Evolutionary conservation across 2,113 vertebrate species (phyloP).

Genomic region (Willisornis vidua): DNA sequence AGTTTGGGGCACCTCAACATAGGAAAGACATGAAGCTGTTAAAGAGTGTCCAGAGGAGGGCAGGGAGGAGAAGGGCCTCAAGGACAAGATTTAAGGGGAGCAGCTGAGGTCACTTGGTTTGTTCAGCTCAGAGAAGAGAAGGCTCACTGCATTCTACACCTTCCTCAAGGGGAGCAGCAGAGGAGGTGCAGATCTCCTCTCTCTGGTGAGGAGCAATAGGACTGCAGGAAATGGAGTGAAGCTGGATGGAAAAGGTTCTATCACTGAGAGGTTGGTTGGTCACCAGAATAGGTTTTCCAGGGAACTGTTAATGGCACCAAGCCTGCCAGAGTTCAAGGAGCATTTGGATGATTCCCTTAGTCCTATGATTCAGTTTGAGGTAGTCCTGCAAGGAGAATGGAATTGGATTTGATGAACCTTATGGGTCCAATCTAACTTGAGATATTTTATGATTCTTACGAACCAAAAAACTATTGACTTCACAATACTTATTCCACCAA

Average conservation of each 20-base stretch:
- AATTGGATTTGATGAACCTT: background rate
- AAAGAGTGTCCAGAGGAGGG: background rate
- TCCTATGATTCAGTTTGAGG: background rate
- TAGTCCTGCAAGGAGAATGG: background rate
- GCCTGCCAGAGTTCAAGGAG: background rate
- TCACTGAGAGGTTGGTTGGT: background rate
- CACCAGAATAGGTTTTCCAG: background rate
- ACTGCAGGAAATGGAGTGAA: background rate
- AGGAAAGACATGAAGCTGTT: background rate
- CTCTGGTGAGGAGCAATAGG: background rate
- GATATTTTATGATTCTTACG: background rate
- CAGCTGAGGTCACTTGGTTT: background rate
- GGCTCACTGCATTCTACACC: background rate
- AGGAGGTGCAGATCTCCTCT: background rate
- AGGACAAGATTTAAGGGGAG: background rate
- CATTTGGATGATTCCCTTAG: background rate
- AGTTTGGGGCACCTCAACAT: background rate
- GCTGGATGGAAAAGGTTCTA: background rate
- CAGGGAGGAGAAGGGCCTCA: background rate
- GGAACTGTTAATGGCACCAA: background rate
- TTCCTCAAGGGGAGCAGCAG: fast-evolving
- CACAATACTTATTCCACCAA: background rate
- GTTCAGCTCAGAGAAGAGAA: background rate
- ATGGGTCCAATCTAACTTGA: background rate
- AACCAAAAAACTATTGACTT: background rate